Evolutionary conservation across 2,888 invertebrate genomes (phyloP).

Genomic region (Watsonalla cultraria): DNA sequence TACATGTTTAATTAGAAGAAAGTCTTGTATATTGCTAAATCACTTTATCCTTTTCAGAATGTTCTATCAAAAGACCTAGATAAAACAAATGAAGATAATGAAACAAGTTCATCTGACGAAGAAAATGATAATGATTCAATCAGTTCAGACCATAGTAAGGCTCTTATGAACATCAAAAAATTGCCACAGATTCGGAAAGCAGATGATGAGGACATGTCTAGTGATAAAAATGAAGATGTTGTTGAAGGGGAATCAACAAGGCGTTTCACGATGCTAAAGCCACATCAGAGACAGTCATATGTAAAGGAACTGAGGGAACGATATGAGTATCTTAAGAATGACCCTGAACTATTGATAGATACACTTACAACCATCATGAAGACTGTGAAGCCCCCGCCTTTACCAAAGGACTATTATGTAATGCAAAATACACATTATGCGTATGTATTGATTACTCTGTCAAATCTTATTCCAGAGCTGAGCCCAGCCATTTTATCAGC

Average conservation of each 20-base stretch:
- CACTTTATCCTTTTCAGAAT: background rate
- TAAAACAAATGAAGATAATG: slow-evolving; percentile 12
- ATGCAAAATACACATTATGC: slow-evolving; percentile 32
- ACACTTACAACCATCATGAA: slow-evolving; percentile 52
- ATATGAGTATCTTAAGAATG: slow-evolving; percentile 40
- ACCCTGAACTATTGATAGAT: slow-evolving; percentile 38
- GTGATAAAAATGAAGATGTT: background rate
- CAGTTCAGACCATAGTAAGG: no score
- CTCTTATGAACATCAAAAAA: no score
- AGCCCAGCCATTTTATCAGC: no score
- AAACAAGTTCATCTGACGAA: slow-evolving; percentile 9
- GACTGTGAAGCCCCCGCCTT: slow-evolving; percentile 37
- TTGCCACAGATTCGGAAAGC: no score
- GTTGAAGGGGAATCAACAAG: slow-evolving; percentile 1
- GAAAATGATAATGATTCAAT: background rate
- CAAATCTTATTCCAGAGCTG: no score
- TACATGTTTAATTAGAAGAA: no score
- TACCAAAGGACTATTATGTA: slow-evolving; percentile 40
- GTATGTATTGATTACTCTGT: no score
- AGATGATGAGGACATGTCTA: background rate
- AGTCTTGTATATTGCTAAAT: no score
- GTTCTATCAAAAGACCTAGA: slow-evolving; percentile 1
- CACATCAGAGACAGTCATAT: slow-evolving; percentile 39
- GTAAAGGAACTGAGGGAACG: slow-evolving; percentile 41
- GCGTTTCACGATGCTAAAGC: slow-evolving; percentile 22